Conservation (phyloP, 1,140 invertebrate genomes). For the Coenobita brevimanus region DNA sequence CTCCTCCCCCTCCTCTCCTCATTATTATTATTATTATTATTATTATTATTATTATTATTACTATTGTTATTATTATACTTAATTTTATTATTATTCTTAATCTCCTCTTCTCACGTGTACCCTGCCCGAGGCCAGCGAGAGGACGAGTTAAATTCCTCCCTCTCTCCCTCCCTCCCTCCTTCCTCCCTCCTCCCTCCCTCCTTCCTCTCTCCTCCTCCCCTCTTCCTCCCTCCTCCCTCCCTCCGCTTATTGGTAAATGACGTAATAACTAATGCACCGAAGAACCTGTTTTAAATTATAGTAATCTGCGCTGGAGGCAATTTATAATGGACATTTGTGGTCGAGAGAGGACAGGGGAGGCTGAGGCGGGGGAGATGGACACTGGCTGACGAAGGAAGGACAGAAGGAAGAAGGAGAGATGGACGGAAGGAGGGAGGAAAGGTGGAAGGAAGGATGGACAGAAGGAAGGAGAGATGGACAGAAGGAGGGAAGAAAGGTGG, state of each 20-base stretch:
- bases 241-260: slow-evolving; percentile 17
- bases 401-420: too few species aligned
- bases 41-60: background rate
- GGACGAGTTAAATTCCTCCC: background rate
- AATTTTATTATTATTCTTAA: background rate
- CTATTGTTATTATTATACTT: too few species aligned
- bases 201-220: background rate
- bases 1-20: background rate
- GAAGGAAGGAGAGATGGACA: too few species aligned
- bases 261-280: slow-evolving; percentile 3
- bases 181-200: background rate
- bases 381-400: background rate
- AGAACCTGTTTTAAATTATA: slow-evolving; percentile 38
- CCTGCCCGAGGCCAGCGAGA: background rate
- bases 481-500: too few species aligned
- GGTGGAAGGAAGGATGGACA: too few species aligned
- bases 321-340: slow-evolving; percentile 38
- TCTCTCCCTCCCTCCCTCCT: background rate
- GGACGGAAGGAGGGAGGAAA: too few species aligned
- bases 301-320: slow-evolving; percentile 33
- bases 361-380: background rate
- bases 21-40: too few species aligned
- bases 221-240: background rate
- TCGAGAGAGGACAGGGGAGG: background rate
- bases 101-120: background rate